Base-by-base conservation (phyloP, 2,797 vertebrate genomes). In the Gymnodraco acuticeps region DNA sequence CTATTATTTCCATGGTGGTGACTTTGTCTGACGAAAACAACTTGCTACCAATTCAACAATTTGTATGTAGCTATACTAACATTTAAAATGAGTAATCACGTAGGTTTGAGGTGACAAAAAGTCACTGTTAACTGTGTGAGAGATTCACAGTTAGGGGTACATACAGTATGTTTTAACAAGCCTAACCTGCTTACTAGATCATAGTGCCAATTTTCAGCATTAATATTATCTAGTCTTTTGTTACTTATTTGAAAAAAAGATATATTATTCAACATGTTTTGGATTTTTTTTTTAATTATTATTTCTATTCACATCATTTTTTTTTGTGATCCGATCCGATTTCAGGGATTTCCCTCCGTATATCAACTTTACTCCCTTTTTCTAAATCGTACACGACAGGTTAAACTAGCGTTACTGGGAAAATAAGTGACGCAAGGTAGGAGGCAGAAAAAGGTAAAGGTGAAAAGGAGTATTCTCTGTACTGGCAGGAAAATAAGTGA, bases 331-430 rank as follows among this genome's bases (percentile, higher is more conserved):
- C 27, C 27, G 27, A 27, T 27, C 27, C 4, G 4, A 27, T 27
- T 27, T 27, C 27, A 27, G 27, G 27, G 27, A 27, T 27, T 38
- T 38, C 33, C 8, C 33, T 38, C 33, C 33, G 1, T 38, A 38
- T 38, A 9, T 9, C 33, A 38, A 69, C 33, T 4, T 79, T 62
- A 73, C 47, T 68, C 43, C 59, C 65, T 74, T 41, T 6, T 45
- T 51, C 45, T 20, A 76, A 88, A 85, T 82, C 38, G 14, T 51
- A 87, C 63, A 51, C 76, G 84, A 75, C 81, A 76, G 43, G 45
- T 64, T 66, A 51, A 79, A 75, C 43, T 64, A 23, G 41, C 23
- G 0, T 55, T 51, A 17, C 41, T 48, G 69, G 77, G 61, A 67
- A 77, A 76, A 73, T 16, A 80, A 38, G 54, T 64, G 76, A 75